These are phyloP conservation scores for Arrhamphus sclerolepis DNA, from an alignment of 2,797 vertebrate species.

Conservation along the genomic window DNA sequence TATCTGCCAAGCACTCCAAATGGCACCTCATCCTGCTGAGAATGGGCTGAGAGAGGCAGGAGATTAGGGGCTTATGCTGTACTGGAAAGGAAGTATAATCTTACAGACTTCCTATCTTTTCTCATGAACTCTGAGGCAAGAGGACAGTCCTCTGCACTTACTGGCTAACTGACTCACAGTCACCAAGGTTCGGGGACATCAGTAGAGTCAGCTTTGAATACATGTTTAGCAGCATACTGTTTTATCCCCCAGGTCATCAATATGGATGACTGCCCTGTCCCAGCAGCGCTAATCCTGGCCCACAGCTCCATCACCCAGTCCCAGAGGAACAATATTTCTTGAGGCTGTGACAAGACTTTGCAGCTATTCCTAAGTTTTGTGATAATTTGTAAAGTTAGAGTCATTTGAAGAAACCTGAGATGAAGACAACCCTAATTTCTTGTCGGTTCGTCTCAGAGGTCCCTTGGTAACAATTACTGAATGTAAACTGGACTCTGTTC, in stretches of 20 bases:
- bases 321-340: constrained; percentile 12
- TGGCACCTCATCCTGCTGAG: constrained; percentile 54
- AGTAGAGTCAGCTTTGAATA: constrained; percentile 39
- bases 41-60: constrained; percentile 47
- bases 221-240: constrained; percentile 20
- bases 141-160: constrained; percentile 42
- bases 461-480: too few species aligned
- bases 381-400: too few species aligned
- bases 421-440: too few species aligned
- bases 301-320: constrained; percentile 21
- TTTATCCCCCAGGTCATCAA: constrained; percentile 40
- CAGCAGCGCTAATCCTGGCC: constrained; percentile 57
- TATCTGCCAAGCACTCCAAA: constrained; percentile 44
- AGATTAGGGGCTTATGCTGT: constrained; percentile 66
- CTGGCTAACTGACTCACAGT: constrained; percentile 44
- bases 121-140: constrained; percentile 41
- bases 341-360: constrained; percentile 23
- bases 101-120: constrained; percentile 48
- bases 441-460: too few species aligned
- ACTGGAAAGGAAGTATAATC: constrained; percentile 63
- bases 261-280: constrained; percentile 27
- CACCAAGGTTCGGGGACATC: constrained; percentile 55
- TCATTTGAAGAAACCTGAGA: too few species aligned
- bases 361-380: not conserved
- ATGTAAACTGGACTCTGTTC: too few species aligned